Percentiles rank a stretch among this genome's conserved stretches.
These are phyloP conservation scores for Trichacis sp. DNA, from an alignment of 2,888 invertebrate species.

Conservation along the genomic window DNA sequence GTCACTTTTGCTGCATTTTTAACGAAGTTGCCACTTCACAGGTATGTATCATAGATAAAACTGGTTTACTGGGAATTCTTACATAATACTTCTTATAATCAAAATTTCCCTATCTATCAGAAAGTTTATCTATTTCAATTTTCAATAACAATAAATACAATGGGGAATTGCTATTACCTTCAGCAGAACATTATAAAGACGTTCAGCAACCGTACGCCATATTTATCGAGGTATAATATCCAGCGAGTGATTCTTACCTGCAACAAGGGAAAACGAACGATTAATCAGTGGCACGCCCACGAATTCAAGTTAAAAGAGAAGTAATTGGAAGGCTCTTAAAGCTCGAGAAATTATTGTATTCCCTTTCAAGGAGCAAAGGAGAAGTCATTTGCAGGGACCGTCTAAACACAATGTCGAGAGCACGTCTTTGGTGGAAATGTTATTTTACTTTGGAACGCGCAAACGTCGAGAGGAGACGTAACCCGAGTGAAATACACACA, in stretches of 20 bases:
- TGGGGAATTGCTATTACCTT: neutral
- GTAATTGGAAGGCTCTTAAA: constrained; percentile 39
- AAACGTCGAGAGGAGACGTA: constrained; percentile 16
- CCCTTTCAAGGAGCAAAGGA: constrained; percentile 25
- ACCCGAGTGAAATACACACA: constrained; percentile 23
- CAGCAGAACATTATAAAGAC: constrained; percentile 4
- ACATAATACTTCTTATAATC: too few relatives aligned
- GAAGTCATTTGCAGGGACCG: constrained; percentile 27
- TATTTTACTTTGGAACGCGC: constrained; percentile 24
- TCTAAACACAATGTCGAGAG: constrained; percentile 29
- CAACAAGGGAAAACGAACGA: constrained; percentile 48
- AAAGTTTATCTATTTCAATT: too few relatives aligned
- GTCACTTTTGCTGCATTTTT: too few relatives aligned
- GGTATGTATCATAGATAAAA: too few relatives aligned
- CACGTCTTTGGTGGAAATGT: constrained; percentile 25
- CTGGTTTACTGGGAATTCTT: too few relatives aligned
- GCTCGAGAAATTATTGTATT: constrained; percentile 27
- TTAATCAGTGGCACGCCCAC: constrained; percentile 34
- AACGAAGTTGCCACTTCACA: too few relatives aligned
- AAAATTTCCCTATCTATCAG: too few relatives aligned
- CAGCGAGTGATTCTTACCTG: constrained; percentile 54
- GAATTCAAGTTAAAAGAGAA: too few relatives aligned
- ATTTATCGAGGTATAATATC: constrained; percentile 23
- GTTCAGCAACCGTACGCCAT: constrained; percentile 12
- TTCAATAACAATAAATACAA: too few relatives aligned